A percentile compares a stretch with the other conserved stretches of the same genome.
phyloP scores from a whole-genome alignment of 2,888 invertebrate species.

The Congeria kusceri region DNA sequence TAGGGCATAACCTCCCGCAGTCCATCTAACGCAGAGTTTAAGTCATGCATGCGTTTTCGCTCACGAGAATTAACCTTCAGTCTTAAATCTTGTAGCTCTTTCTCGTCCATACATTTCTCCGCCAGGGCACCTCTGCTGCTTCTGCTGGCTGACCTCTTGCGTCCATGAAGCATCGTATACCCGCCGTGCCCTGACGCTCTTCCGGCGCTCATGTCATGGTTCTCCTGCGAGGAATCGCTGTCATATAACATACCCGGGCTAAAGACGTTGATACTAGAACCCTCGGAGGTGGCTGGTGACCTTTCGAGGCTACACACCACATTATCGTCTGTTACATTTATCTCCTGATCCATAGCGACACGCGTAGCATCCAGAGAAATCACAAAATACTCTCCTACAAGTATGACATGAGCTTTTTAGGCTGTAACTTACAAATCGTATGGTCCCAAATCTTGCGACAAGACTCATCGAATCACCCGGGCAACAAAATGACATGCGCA shows the following conservation, averaged over 20 bases:
- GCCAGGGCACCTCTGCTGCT: constrained; percentile 20
- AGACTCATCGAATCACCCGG: constrained; percentile 16
- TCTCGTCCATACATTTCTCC: constrained; percentile 73
- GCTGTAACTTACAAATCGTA: neutral
- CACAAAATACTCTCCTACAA: constrained; percentile 3
- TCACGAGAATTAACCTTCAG: constrained; percentile 86
- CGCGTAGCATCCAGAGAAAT: neutral
- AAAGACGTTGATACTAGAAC: neutral
- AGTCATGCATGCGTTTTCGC: constrained; percentile 86
- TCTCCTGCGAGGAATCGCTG: constrained; percentile 63
- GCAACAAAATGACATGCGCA: constrained; percentile 37
- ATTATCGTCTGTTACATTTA: constrained; percentile 28
- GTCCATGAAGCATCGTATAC: neutral
- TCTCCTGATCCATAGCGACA: constrained; percentile 12
- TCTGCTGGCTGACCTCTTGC: constrained; percentile 9
- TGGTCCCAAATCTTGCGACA: constrained; percentile 2
- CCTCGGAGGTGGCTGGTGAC: constrained; percentile 14
- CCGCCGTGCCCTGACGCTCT: neutral
- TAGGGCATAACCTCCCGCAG: constrained; percentile 85
- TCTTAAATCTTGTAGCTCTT: constrained; percentile 81
- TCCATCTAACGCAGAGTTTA: constrained; percentile 85
- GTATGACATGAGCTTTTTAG: neutral
- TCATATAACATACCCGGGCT: constrained; percentile 55
- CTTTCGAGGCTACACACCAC: constrained; percentile 21
- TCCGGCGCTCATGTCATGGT: constrained; percentile 28